Conservation (phyloP, 2,888 invertebrate genomes). For the Eupithecia tripunctaria region DNA sequence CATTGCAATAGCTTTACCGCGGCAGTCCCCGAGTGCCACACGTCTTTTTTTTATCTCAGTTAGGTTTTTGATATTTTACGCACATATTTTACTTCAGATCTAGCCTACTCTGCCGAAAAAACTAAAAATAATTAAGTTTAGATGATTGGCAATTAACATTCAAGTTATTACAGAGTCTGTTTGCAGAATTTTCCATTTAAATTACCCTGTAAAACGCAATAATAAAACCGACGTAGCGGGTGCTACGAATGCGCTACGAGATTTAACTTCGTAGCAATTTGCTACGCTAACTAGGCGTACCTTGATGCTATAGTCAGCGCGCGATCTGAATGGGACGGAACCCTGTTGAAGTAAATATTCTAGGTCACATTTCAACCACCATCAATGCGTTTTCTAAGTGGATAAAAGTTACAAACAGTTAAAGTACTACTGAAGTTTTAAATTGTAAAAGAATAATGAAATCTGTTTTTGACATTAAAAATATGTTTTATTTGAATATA, state of each 20-base stretch:
- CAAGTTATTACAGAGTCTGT: background rate
- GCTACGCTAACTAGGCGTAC: background rate
- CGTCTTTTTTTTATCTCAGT: too few relatives aligned
- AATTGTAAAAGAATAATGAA: too few relatives aligned
- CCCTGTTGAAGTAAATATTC: background rate
- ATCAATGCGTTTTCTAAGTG: background rate
- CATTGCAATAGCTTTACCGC: too few relatives aligned
- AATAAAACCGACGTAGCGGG: background rate
- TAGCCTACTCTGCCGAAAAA: background rate
- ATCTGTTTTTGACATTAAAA: background rate
- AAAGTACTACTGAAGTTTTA: too few relatives aligned
- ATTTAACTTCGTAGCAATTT: slow-evolving; percentile 4
- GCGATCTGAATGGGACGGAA: background rate
- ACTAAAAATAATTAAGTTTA: background rate
- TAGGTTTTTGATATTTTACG: too few relatives aligned
- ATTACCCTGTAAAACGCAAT: background rate
- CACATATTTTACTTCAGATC: background rate
- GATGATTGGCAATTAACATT: background rate
- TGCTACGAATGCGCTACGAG: slow-evolving; percentile 9
- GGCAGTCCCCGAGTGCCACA: too few relatives aligned
- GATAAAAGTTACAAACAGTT: too few relatives aligned
- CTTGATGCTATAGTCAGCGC: background rate
- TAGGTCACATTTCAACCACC: too few relatives aligned
- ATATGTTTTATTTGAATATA: background rate
- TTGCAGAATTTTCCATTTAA: background rate